Evolutionary conservation across 92 coral and sea anemone species (phyloP).

Genomic region (Palythoa caribaeorum): DNA sequence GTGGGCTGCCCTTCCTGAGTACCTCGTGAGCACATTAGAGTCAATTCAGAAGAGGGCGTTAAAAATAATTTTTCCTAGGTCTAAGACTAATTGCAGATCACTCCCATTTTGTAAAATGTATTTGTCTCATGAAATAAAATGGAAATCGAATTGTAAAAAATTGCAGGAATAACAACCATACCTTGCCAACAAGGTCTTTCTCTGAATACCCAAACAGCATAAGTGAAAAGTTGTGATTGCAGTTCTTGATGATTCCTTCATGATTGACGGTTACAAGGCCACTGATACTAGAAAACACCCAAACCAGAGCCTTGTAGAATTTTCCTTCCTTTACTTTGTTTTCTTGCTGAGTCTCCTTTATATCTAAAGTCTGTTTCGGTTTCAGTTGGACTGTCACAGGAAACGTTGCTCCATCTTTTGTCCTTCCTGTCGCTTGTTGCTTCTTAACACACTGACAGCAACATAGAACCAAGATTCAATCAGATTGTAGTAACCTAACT

Average conservation of each 20-base stretch:
- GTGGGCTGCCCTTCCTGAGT: too few species aligned
- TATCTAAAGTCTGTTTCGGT: slow-evolving; percentile 70
- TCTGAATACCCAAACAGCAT: slow-evolving; percentile 93
- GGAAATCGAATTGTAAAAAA: too few species aligned
- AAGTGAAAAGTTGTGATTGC: slow-evolving; percentile 91
- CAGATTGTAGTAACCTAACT: background rate
- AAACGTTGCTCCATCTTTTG: slow-evolving; percentile 92
- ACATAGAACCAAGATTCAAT: background rate
- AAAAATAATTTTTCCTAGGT: too few species aligned
- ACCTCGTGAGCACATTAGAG: too few species aligned
- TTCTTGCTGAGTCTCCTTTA: slow-evolving; percentile 57
- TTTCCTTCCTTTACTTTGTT: slow-evolving; percentile 50
- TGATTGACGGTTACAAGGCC: slow-evolving; percentile 88
- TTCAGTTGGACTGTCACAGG: slow-evolving; percentile 88
- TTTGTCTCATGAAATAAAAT: too few species aligned
- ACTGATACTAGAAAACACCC: slow-evolving; percentile 97
- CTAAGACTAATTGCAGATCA: too few species aligned
- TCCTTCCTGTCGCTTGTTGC: slow-evolving; percentile 94
- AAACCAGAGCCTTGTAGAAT: slow-evolving; percentile 80
- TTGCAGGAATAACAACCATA: background rate
- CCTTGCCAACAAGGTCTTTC: slow-evolving; percentile 91
- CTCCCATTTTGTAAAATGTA: too few species aligned
- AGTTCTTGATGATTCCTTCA: slow-evolving; percentile 84
- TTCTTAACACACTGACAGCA: slow-evolving; percentile 73
- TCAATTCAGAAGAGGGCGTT: too few species aligned